Percentiles rank a stretch among this genome's conserved stretches.
Conservation (phyloP, 1,140 invertebrate species). For the Palaemon carinicauda region DNA sequence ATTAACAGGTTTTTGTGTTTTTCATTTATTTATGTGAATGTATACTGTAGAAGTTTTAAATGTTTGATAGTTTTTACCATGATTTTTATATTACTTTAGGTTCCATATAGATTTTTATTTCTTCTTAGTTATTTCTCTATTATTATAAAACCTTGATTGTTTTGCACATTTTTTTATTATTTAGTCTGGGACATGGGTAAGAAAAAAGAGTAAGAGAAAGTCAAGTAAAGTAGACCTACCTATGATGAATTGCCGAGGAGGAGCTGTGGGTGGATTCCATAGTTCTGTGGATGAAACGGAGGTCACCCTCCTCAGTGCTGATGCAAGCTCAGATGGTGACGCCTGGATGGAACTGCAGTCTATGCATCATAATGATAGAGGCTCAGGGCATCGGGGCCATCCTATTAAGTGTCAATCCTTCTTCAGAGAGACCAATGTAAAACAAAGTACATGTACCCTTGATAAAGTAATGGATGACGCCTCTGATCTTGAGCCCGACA, state of each 20-base stretch:
- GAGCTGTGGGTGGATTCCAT: not conserved
- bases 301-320: slow-evolving; percentile 1
- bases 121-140: not conserved
- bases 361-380: not conserved
- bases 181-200: not conserved
- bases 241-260: not conserved
- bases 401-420: not conserved
- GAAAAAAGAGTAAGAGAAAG: not conserved
- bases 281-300: not conserved
- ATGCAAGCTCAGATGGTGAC: slow-evolving; percentile 6
- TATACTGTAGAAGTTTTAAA: too few relatives aligned
- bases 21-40: too few relatives aligned
- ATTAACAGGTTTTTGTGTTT: too few relatives aligned
- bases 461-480: not conserved
- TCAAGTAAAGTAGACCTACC: not conserved
- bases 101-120: too few relatives aligned
- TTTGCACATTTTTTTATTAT: not conserved
- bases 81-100: too few relatives aligned
- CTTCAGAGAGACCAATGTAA: not conserved
- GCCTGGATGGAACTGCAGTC: not conserved
- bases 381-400: not conserved
- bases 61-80: too few relatives aligned
- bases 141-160: not conserved
- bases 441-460: not conserved
- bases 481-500: not conserved